phyloP scores from a whole-genome alignment of 1,140 invertebrate genomes.

The Pogonomyrmex californicus region DNA sequence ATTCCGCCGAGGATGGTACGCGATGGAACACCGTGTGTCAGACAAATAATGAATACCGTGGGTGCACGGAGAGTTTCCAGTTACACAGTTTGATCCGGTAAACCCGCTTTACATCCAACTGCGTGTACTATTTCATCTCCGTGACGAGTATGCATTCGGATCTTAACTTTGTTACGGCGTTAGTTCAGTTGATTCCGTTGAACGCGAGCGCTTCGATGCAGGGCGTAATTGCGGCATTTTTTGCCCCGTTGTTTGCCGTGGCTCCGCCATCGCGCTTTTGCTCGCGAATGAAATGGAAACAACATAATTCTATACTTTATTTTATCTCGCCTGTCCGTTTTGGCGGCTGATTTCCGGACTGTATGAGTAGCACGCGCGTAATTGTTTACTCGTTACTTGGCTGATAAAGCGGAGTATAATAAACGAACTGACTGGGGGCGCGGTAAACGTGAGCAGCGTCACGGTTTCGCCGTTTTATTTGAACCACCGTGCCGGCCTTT shows the following conservation, averaged over 20 bases:
- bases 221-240: neutral
- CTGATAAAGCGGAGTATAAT: conserved; percentile 48
- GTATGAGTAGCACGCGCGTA: conserved; percentile 45
- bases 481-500: conserved; percentile 14
- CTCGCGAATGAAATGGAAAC: conserved; percentile 5
- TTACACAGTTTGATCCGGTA: conserved; percentile 57
- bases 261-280: neutral
- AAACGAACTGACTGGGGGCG: conserved; percentile 24
- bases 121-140: conserved; percentile 49
- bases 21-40: conserved; percentile 37
- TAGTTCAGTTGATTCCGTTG: conserved; percentile 38
- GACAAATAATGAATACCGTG: conserved; percentile 53
- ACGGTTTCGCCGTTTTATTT: conserved; percentile 33
- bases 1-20: conserved; percentile 40
- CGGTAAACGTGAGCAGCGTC: neutral
- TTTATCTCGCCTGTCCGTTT: conserved; percentile 35
- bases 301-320: conserved; percentile 36
- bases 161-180: conserved; percentile 59
- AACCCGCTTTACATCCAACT: conserved; percentile 53
- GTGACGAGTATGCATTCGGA: conserved; percentile 54
- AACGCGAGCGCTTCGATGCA: conserved; percentile 7
- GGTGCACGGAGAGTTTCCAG: conserved; percentile 26
- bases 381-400: conserved; percentile 46
- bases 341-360: conserved; percentile 28
- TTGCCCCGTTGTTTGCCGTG: neutral